Evolutionary conservation across 2,113 vertebrate species (phyloP), one percentile per base, ranked within the genome.

Genomic region (Silurus asotus): DNA sequence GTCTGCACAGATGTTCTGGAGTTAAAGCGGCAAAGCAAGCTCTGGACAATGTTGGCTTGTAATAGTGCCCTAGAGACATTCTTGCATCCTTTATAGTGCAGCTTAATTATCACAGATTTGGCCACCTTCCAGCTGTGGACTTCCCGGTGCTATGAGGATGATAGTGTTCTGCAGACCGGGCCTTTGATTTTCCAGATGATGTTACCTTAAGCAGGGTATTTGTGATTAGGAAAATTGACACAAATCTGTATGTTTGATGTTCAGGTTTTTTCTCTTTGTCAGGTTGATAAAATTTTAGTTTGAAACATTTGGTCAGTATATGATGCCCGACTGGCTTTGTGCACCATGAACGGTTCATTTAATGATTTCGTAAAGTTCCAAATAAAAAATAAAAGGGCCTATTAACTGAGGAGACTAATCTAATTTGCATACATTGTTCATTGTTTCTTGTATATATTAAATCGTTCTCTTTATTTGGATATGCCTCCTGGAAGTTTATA

Each of bases 71-170:
- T 6, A 10, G 93, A 93, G 95, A 92, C 83, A 83, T 65, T 1
- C 76, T 58, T 45, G 88, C 90, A 51, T 15, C 87, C 59, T 92
- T 95, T 93, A 87, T 91, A 90, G 94, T 94, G 89, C 91, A 91
- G 90, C 90, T 92, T 93, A 94, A 94, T 95, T 94, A 93, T 93
- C 94, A 93, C 90, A 90, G 94, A 93, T 95, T 95, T 91, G 90
- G 91, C 93, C 91, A 88, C 88, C 90, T 56, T 92, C 93, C 89
- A 93, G 86, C 89, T 84, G 45, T 75, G 58, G 37, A 77, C 62
- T 67, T 70, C 77, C 76, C 65, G 75, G 9, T 53, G 51, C 51
- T 37, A 45, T 84, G 62, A 86, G 59, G 81, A 78, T 65, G 81
- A 81, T 77, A 61, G 88, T 75, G 62, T 51, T 89, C 83, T 81